Percentiles rank a stretch among this genome's conserved stretches.
phyloP scores from a whole-genome alignment of 2,797 vertebrate species.

The Sylvia borin region DNA sequence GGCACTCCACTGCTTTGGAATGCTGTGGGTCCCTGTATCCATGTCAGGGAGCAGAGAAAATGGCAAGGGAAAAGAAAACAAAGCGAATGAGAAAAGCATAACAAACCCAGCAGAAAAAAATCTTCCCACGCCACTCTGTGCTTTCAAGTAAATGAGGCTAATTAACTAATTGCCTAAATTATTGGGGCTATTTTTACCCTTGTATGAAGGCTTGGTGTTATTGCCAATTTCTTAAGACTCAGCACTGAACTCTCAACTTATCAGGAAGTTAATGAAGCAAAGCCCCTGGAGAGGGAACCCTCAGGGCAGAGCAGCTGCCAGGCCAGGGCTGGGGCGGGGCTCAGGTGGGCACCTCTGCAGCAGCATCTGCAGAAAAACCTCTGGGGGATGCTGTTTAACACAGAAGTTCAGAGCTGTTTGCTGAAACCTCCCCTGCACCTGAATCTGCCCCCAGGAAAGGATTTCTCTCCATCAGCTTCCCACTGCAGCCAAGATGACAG shows the following conservation, averaged over 20 bases:
- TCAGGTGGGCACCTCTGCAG: not conserved
- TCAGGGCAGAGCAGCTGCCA: not conserved
- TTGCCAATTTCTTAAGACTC: slow-evolving; percentile 34
- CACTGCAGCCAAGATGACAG: not conserved
- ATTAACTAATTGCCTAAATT: slow-evolving; percentile 71
- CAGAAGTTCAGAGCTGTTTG: not conserved
- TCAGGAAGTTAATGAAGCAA: slow-evolving; percentile 4
- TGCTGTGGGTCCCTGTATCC: not conserved
- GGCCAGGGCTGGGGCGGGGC: not conserved
- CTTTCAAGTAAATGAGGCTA: slow-evolving; percentile 69
- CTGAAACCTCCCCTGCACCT: not conserved
- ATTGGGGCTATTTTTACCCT: slow-evolving; percentile 62
- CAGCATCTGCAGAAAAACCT: not conserved
- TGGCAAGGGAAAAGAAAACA: slow-evolving; percentile 3
- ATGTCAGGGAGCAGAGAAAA: not conserved
- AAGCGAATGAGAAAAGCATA: not conserved
- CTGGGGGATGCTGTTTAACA: not conserved
- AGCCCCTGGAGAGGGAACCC: not conserved
- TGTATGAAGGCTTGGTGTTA: not conserved
- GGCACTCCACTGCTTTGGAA: not conserved
- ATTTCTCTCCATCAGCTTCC: not conserved
- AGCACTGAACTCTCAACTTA: slow-evolving; percentile 16
- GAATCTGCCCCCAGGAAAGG: not conserved
- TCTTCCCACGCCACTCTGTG: slow-evolving; percentile 32
- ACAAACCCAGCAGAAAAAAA: slow-evolving; percentile 40